These are phyloP conservation scores for Carpatolechia fugitivella DNA, from an alignment of 2,888 invertebrate species.

Conservation along the genomic window DNA sequence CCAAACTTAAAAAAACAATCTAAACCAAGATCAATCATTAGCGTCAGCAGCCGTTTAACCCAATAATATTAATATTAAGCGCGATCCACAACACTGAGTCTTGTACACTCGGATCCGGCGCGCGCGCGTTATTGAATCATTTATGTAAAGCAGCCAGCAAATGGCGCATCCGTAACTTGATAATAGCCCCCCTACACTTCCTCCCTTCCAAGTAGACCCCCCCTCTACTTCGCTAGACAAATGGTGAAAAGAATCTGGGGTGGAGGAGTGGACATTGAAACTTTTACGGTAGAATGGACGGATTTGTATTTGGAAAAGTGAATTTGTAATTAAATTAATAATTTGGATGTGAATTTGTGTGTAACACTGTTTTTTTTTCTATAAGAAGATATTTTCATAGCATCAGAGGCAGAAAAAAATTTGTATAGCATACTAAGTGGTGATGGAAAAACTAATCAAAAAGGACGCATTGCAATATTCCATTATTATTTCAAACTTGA, in stretches of 20 bases:
- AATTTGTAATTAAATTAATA: too few relatives aligned
- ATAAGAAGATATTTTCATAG: too few relatives aligned
- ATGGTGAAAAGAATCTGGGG: slow-evolving; percentile 32
- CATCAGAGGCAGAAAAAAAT: too few relatives aligned
- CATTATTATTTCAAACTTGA: too few relatives aligned
- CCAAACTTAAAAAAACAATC: neutral
- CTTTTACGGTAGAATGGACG: neutral
- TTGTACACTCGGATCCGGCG: neutral
- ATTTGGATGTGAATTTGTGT: too few relatives aligned
- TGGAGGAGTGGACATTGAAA: neutral
- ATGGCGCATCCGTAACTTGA: slow-evolving; percentile 59
- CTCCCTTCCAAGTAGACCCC: slow-evolving; percentile 23
- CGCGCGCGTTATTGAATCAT: slow-evolving; percentile 43
- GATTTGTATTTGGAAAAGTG: too few relatives aligned
- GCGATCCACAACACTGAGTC: neutral
- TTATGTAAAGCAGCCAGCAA: slow-evolving; percentile 57
- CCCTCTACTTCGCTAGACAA: slow-evolving; percentile 36
- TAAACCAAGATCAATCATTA: neutral
- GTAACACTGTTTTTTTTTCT: too few relatives aligned
- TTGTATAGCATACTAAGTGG: too few relatives aligned
- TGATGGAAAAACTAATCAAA: too few relatives aligned
- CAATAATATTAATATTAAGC: neutral
- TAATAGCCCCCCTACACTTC: slow-evolving; percentile 37
- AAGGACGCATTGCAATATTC: too few relatives aligned
- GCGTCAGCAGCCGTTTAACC: neutral